Conservation (phyloP, 2,113 vertebrate genomes). For the Rhodinocichla rosea region DNA sequence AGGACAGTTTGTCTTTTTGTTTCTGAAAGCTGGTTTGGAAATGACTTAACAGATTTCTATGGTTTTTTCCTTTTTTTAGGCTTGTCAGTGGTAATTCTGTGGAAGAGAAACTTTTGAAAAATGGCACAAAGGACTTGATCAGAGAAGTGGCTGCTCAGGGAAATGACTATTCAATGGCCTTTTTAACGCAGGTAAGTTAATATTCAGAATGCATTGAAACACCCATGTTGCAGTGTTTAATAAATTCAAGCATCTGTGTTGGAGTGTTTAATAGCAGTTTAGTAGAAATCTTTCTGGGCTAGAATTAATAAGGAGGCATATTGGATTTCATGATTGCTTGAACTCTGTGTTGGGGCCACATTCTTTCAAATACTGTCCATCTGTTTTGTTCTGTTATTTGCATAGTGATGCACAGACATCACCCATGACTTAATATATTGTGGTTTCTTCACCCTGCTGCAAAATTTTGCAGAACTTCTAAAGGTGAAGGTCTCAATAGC, state of each 20-base stretch:
- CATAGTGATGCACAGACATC: not conserved
- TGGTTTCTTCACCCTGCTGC: not conserved
- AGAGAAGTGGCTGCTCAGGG: conserved; percentile 93
- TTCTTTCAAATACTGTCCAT: not conserved
- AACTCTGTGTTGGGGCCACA: not conserved
- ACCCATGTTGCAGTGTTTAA: not conserved
- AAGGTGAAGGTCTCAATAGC: not conserved
- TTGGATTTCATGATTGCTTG: not conserved
- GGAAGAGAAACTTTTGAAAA: conserved; percentile 92
- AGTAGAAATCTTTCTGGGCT: not conserved
- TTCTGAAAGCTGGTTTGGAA: not conserved
- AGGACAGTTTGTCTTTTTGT: not conserved
- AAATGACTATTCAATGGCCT: conserved; percentile 90
- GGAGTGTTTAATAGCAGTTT: not conserved
- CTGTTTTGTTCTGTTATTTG: not conserved
- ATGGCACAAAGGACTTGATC: conserved; percentile 92
- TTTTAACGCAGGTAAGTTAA: conserved; percentile 85
- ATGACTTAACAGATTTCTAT: not conserved
- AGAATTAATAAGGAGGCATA: not conserved
- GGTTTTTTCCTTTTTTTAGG: conserved; percentile 43
- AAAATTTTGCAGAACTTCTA: not conserved
- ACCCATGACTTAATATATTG: not conserved
- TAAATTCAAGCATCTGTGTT: not conserved
- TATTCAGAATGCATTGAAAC: not conserved
- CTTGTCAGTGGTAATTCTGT: conserved; percentile 92